Conservation (phyloP, 2,888 invertebrate species). For the Gymnosoma rotundatum region DNA sequence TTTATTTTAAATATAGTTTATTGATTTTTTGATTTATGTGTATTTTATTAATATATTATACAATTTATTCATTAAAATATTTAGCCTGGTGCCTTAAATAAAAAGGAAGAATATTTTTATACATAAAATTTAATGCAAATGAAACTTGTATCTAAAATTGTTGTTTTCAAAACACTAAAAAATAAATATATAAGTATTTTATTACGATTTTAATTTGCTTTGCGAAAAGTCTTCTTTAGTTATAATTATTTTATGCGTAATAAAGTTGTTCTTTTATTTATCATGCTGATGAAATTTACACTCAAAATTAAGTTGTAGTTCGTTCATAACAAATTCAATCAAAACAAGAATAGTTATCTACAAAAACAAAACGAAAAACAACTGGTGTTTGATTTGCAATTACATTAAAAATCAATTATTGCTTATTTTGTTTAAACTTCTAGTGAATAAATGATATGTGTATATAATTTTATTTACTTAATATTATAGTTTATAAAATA, state of each 20-base stretch:
- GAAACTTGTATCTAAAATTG: background rate
- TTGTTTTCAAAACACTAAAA: too few species aligned
- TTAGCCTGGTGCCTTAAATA: constrained; percentile 57
- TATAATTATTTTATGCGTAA: too few species aligned
- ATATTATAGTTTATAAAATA: too few species aligned
- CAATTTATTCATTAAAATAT: constrained; percentile 19
- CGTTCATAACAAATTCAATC: constrained; percentile 28
- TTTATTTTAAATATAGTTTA: constrained; percentile 55
- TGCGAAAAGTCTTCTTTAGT: too few species aligned
- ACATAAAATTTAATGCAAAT: constrained; percentile 2
- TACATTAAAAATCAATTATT: constrained; percentile 55
- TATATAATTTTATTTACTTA: too few species aligned
- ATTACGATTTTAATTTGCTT: too few species aligned
- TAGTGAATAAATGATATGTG: too few species aligned
- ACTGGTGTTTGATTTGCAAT: background rate
- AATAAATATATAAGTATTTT: too few species aligned
- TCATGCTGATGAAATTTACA: constrained; percentile 17
- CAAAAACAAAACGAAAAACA: background rate
- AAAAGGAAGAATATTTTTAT: constrained; percentile 6
- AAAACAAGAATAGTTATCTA: background rate
- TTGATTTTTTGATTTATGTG: constrained; percentile 30
- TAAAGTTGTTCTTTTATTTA: too few species aligned
- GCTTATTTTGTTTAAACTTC: too few species aligned
- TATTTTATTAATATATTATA: constrained; percentile 5
- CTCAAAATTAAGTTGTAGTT: constrained; percentile 30